Conservation (phyloP, 1,140 invertebrate species). For the Sarcophaga peregrina region DNA sequence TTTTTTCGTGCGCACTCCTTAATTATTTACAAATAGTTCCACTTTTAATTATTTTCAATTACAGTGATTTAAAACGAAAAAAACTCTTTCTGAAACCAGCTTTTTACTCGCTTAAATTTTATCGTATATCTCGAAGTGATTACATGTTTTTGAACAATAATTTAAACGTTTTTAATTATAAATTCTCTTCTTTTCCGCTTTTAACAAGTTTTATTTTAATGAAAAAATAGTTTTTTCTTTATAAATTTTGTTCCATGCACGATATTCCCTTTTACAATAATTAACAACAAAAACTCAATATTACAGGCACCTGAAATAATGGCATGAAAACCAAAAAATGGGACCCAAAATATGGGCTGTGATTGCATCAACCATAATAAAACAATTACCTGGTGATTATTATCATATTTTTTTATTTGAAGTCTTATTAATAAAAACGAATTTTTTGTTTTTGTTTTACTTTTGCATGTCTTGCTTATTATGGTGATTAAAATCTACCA, state of each 20-base stretch:
- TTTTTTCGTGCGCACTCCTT: too few species aligned
- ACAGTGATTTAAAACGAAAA: too few species aligned
- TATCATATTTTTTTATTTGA: too few species aligned
- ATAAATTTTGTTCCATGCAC: neutral
- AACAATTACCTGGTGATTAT: conserved; percentile 6
- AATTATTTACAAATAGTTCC: too few species aligned
- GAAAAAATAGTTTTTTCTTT: conserved; percentile 7
- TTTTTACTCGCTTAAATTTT: too few species aligned
- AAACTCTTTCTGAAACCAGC: too few species aligned
- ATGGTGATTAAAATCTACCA: neutral
- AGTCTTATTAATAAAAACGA: too few species aligned
- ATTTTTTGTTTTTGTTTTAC: too few species aligned
- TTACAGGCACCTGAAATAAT: neutral
- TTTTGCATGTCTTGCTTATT: neutral
- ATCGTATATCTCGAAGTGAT: too few species aligned
- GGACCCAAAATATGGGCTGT: neutral
- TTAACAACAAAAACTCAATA: neutral
- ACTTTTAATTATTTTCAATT: too few species aligned
- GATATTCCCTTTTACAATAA: neutral
- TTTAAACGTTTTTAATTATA: neutral
- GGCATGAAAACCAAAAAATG: neutral
- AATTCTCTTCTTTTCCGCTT: neutral
- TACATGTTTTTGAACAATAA: neutral
- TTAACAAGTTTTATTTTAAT: neutral
- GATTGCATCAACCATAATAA: conserved; percentile 17